Evolutionary conservation across 2,888 invertebrate species (phyloP).

Genomic region (Melinaea menophilus): DNA sequence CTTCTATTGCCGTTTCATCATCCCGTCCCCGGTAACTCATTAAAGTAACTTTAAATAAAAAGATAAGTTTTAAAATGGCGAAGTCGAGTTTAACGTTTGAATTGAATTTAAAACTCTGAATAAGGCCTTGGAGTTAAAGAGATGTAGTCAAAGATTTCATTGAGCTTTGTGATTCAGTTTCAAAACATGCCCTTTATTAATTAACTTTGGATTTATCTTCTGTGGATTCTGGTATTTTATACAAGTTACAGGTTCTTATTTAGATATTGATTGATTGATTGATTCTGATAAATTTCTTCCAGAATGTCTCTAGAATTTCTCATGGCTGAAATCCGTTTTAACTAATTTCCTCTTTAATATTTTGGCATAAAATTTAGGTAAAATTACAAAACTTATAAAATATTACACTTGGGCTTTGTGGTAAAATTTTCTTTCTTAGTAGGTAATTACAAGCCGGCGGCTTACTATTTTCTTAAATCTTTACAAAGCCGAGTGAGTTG

Average conservation of each 20-base stretch:
- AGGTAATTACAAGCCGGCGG: slow-evolving; percentile 2
- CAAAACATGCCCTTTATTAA: background rate
- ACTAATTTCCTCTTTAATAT: too few species aligned
- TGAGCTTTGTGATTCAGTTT: background rate
- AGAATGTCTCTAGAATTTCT: too few species aligned
- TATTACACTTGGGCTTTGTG: background rate
- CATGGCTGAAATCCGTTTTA: too few species aligned
- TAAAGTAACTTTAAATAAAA: slow-evolving; percentile 3
- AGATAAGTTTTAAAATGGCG: background rate
- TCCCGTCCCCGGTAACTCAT: background rate
- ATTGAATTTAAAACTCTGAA: slow-evolving; percentile 3
- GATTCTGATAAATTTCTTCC: too few species aligned
- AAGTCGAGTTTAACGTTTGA: background rate
- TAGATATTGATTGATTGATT: too few species aligned
- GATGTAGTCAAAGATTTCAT: slow-evolving; percentile 22
- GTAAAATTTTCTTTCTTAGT: slow-evolving; percentile 10
- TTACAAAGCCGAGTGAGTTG: slow-evolving; percentile 12
- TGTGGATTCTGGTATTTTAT: background rate
- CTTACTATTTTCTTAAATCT: slow-evolving; percentile 12
- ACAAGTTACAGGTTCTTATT: background rate
- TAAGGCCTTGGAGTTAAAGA: slow-evolving; percentile 21
- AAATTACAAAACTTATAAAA: background rate
- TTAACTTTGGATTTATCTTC: background rate
- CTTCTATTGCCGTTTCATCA: too few species aligned
- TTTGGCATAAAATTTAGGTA: background rate